Evolutionary conservation across 2,113 vertebrate species (phyloP).

Genomic region (Varanus salvator): DNA sequence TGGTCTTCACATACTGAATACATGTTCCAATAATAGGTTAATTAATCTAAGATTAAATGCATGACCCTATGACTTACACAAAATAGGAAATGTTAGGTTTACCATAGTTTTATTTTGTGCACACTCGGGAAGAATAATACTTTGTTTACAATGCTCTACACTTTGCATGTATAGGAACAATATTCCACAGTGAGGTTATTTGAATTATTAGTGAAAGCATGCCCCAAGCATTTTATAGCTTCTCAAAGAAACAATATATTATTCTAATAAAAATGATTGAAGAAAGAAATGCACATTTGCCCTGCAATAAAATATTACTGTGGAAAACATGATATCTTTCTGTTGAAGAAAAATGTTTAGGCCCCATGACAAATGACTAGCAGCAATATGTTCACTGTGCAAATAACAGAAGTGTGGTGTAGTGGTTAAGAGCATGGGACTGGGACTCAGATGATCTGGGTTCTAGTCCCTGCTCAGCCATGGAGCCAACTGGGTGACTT

Average conservation of each 20-base stretch:
- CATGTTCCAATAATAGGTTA: not conserved
- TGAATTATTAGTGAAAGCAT: not conserved
- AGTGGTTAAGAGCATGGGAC: too few species aligned
- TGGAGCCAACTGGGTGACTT: too few species aligned
- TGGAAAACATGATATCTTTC: not conserved
- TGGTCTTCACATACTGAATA: not conserved
- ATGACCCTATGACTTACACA: not conserved
- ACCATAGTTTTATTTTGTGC: not conserved
- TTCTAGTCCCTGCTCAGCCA: too few species aligned
- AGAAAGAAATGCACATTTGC: not conserved
- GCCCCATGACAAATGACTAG: not conserved
- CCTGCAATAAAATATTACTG: not conserved
- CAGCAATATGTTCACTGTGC: not conserved
- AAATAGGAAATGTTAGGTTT: fast-evolving
- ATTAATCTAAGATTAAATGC: not conserved
- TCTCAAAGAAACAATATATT: not conserved
- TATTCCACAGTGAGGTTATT: not conserved
- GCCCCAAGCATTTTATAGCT: not conserved
- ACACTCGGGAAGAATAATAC: not conserved
- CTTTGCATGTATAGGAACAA: not conserved
- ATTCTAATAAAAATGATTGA: not conserved
- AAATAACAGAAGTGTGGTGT: not conserved
- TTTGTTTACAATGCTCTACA: not conserved
- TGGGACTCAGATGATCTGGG: too few species aligned
- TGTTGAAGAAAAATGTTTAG: not conserved